Base-by-base conservation (phyloP, 2,113 vertebrate species). In the Boulengeromyrus knoepffleri region DNA sequence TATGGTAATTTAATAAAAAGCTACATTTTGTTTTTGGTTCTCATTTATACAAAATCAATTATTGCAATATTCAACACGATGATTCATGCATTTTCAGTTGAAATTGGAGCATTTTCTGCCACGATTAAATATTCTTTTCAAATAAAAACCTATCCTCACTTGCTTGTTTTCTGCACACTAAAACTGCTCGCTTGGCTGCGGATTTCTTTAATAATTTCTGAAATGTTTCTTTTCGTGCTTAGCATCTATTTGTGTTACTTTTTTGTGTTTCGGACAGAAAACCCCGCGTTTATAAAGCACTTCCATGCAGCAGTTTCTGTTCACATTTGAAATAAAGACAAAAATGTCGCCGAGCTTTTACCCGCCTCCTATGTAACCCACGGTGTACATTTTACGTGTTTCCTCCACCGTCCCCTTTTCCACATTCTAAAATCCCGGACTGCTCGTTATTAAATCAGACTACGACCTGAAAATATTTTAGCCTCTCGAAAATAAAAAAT, bases 281-380 rank as follows among this genome's bases (percentile, higher is more conserved):
- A 62, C 9, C 19, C 17, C 56, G 49, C 27, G 36, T 88, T 88
- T 62, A n/a, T 21, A 87, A 21, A 31, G 36, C 49, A 49, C 24
- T 89, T 89, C 12, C 36, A 24, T 21, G 36, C 36, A 62, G 49
- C 50, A 80, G 74, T 62, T 47, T 89, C 27, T 88, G 84, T 90
- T 80, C 80, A 80, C 58, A 89, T 88, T 92, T 91, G 74, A 89
- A 85, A 89, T 89, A 88, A 93, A n/a, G 91, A 94, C 92, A 93
- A 95, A 94, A 92, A 94, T 94, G 93, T 95, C 94, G 93, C 90
- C 92, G 92, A 89, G 74, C 19, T n/a, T 50, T 39, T 91, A 92
- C 91, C 85, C 90, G 92, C 88, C 92, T 92, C 91, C 91, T 91
- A 56, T 62, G 21, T 66, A 49, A 53, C n/a, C 52, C 86, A 87